Conservation (phyloP, 2,113 vertebrate genomes). For the Crotalus helleri region DNA sequence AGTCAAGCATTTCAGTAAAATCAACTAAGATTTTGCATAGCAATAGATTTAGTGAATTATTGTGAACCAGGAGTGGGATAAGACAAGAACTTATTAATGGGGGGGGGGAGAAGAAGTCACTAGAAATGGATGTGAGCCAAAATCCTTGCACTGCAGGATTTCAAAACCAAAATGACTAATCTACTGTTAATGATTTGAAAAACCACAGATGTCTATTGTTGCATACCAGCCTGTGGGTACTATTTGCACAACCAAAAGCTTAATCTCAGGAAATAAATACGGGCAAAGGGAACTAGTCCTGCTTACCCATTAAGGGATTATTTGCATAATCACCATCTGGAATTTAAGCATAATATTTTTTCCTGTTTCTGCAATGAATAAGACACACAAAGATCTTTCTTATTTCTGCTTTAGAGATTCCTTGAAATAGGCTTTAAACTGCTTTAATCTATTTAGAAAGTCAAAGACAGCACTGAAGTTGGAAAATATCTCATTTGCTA, state of each 20-base stretch:
- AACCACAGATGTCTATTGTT: constrained; percentile 40
- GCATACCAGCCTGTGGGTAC: constrained; percentile 11
- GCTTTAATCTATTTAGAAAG: constrained; percentile 20
- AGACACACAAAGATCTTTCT: neutral
- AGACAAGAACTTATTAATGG: constrained; percentile 12
- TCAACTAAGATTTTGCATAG: neutral
- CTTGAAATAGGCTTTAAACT: neutral
- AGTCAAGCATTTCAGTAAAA: neutral
- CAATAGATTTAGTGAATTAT: neutral
- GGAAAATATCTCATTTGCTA: neutral
- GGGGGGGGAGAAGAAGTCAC: neutral
- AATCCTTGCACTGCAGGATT: constrained; percentile 3
- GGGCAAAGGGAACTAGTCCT: constrained; percentile 40
- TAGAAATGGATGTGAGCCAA: constrained; percentile 18
- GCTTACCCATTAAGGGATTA: constrained; percentile 33
- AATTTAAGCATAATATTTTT: constrained; percentile 19
- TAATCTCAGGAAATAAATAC: constrained; percentile 48
- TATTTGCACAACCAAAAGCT: constrained; percentile 39
- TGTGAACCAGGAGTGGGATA: neutral
- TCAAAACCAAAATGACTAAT: constrained; percentile 44
- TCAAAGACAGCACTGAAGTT: neutral
- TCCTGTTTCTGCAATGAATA: neutral
- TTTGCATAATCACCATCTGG: constrained; percentile 44
- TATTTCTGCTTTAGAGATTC: neutral
- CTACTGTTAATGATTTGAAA: constrained; percentile 36